A percentile compares a stretch with the other conserved stretches of the same genome.
Evolutionary conservation across 1,140 invertebrate species (phyloP).

Genomic region (Pseudomyrmex gracilis): DNA sequence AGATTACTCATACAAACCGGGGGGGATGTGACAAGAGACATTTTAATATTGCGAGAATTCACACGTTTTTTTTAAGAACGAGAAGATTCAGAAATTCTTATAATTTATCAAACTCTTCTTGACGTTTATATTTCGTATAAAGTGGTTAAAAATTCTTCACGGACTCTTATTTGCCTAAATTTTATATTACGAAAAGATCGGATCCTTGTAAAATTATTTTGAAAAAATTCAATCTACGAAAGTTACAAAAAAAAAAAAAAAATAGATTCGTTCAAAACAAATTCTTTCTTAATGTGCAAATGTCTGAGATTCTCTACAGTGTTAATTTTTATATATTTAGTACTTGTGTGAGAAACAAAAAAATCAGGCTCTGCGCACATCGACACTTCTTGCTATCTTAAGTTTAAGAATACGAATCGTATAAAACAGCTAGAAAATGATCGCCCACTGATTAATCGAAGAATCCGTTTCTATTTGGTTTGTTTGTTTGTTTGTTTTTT

Average conservation of each 20-base stretch:
- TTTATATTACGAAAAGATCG: background rate
- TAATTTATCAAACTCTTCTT: background rate
- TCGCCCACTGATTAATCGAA: slow-evolving; percentile 53
- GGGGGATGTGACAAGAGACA: background rate
- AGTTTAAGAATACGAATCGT: slow-evolving; percentile 78
- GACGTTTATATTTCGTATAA: background rate
- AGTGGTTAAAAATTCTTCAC: background rate
- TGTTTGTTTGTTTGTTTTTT: no score
- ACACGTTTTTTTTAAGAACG: background rate
- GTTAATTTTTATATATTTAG: background rate
- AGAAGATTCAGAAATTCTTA: slow-evolving; percentile 4
- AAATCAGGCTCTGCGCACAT: slow-evolving; percentile 66
- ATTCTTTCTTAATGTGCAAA: background rate
- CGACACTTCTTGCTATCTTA: slow-evolving; percentile 70
- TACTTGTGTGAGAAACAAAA: slow-evolving; percentile 43
- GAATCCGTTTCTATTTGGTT: slow-evolving; percentile 24
- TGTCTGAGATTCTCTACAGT: background rate
- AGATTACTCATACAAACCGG: slow-evolving; percentile 1
- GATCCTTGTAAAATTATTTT: background rate
- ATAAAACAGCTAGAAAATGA: slow-evolving; percentile 77
- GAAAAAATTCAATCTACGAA: background rate
- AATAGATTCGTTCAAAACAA: slow-evolving; percentile 22
- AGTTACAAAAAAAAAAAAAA: background rate
- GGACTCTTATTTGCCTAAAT: background rate
- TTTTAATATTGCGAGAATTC: background rate